Evolutionary conservation across 1,140 invertebrate genomes (phyloP).

Genomic region (Berghia stephanieae): DNA sequence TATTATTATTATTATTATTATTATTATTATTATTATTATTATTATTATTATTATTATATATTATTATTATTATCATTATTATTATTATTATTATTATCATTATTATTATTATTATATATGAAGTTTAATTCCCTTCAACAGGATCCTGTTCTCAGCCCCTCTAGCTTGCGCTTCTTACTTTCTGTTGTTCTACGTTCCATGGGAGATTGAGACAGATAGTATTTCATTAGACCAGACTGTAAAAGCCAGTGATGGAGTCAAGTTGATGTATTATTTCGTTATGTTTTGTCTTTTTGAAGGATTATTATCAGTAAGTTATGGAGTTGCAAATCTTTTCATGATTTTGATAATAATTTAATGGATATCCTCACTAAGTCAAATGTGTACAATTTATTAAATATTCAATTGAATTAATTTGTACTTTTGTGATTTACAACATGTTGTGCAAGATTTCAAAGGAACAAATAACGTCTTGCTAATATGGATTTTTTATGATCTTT

Average conservation of each 20-base stretch:
- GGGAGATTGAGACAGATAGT: background rate
- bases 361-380: no score
- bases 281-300: conserved; percentile 59
- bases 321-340: background rate
- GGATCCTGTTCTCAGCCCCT: conserved; percentile 59
- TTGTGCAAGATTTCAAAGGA: no score
- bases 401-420: no score
- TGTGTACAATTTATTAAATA: no score
- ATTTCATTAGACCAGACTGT: background rate
- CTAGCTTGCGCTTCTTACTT: conserved; percentile 57
- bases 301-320: conserved; percentile 50
- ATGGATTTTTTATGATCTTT: no score
- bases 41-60: background rate
- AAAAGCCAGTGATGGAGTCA: conserved; percentile 46
- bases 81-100: background rate
- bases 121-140: conserved; percentile 33
- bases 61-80: background rate
- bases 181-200: conserved; percentile 59
- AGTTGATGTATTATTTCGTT: conserved; percentile 55
- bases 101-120: background rate
- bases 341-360: background rate
- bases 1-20: no score
- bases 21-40: background rate
- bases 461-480: no score
- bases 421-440: no score